These are phyloP conservation scores for Eurosta solidaginis DNA, from an alignment of 1,140 invertebrate genomes.

Conservation along the genomic window DNA sequence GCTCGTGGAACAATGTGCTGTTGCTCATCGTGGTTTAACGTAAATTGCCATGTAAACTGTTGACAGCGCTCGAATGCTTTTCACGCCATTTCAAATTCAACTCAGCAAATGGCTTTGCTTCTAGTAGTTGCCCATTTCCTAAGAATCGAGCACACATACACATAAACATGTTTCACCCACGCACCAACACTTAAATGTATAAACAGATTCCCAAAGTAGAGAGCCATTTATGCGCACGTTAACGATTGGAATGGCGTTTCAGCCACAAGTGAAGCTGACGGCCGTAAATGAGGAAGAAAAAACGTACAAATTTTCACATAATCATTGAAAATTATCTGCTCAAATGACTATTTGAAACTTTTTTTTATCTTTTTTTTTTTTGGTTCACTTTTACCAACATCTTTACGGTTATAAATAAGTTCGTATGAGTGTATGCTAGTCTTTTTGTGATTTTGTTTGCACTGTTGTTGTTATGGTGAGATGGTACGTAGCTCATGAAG, in stretches of 20 bases:
- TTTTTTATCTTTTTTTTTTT: background rate
- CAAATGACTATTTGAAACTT: conserved; percentile 29
- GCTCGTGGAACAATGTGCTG: background rate
- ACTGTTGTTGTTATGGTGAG: too few relatives aligned
- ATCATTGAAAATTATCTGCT: conserved; percentile 33
- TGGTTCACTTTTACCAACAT: background rate
- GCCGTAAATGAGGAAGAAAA: background rate
- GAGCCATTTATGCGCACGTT: background rate
- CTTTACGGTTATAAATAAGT: too few relatives aligned
- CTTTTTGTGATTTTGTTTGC: too few relatives aligned
- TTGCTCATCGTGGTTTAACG: background rate
- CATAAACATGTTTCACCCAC: background rate
- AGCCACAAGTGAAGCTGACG: background rate
- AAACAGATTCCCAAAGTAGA: background rate
- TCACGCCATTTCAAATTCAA: conserved; percentile 11
- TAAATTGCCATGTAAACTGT: conserved; percentile 21
- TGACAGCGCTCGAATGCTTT: conserved; percentile 14
- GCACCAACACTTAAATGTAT: background rate
- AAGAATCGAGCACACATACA: background rate
- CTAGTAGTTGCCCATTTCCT: background rate
- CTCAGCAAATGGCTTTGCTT: background rate
- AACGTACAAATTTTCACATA: conserved; percentile 30
- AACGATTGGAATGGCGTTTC: background rate
- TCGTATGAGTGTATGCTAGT: too few relatives aligned
- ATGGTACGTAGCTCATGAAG: background rate